Conservation (phyloP, 2,797 vertebrate genomes). For the Intellagama lesueurii region DNA sequence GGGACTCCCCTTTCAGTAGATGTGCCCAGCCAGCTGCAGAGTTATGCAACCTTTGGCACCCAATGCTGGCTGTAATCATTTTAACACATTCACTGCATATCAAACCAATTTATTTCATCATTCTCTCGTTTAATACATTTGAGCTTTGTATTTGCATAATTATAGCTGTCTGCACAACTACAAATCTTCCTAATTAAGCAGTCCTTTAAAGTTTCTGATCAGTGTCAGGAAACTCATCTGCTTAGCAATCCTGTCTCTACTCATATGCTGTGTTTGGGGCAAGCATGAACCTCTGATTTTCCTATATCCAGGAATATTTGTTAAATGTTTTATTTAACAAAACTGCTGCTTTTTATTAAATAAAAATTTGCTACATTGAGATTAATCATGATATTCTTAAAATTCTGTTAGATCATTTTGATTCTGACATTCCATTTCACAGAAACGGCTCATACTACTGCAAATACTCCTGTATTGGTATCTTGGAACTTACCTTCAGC, state of each 20-base stretch:
- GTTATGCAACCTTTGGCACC: background rate
- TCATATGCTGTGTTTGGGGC: background rate
- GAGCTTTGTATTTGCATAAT: background rate
- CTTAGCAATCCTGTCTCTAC: background rate
- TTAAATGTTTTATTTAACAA: too few relatives aligned
- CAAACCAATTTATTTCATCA: background rate
- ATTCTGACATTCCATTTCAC: background rate
- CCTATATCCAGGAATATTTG: background rate
- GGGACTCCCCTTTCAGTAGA: background rate
- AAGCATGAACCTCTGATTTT: background rate
- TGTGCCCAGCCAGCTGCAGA: background rate
- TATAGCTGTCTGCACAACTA: background rate
- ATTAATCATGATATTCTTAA: background rate
- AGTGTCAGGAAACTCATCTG: background rate
- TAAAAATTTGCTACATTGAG: background rate
- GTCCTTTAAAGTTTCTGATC: background rate
- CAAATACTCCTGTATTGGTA: background rate
- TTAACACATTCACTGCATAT: background rate
- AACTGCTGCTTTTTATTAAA: background rate
- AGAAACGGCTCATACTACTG: background rate
- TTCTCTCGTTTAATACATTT: conserved; percentile 8
- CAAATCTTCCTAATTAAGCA: background rate
- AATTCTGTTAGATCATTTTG: background rate
- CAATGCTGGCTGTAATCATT: background rate
- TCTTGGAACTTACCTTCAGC: background rate